These are phyloP conservation scores for Apantesis nais DNA, from an alignment of 2,888 invertebrate species.

Conservation along the genomic window DNA sequence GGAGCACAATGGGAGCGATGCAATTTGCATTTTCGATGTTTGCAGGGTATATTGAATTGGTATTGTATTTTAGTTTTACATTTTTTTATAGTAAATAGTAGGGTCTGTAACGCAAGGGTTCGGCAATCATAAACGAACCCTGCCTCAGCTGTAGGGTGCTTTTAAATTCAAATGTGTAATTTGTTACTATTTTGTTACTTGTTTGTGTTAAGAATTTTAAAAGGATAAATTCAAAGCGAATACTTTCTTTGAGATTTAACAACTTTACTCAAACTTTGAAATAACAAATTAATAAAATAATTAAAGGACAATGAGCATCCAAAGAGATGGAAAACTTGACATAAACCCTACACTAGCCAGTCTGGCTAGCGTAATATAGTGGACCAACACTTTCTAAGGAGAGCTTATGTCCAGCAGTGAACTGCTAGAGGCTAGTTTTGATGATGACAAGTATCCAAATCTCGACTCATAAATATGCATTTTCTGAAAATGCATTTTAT, in stretches of 20 bases:
- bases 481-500: no score
- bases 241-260: background rate
- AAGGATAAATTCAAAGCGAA: background rate
- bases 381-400: no score
- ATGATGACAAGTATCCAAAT: no score
- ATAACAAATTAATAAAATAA: no score
- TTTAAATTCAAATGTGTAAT: background rate
- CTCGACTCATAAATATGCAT: no score
- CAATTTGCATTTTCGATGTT: slow-evolving; percentile 32
- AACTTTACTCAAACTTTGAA: no score
- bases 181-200: slow-evolving; percentile 2
- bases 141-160: background rate
- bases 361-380: no score
- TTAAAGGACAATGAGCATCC: no score
- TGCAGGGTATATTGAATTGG: slow-evolving; percentile 20
- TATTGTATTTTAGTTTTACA: slow-evolving; percentile 12
- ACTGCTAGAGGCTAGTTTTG: no score
- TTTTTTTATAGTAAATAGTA: slow-evolving; percentile 9
- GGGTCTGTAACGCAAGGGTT: slow-evolving; percentile 1
- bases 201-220: background rate
- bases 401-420: no score
- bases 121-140: background rate
- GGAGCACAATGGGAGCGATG: slow-evolving; percentile 44
- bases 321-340: no score
- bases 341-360: no score